Evolutionary conservation across 2,797 vertebrate genomes (phyloP).

Genomic region (Lutjanus argentimaculatus): DNA sequence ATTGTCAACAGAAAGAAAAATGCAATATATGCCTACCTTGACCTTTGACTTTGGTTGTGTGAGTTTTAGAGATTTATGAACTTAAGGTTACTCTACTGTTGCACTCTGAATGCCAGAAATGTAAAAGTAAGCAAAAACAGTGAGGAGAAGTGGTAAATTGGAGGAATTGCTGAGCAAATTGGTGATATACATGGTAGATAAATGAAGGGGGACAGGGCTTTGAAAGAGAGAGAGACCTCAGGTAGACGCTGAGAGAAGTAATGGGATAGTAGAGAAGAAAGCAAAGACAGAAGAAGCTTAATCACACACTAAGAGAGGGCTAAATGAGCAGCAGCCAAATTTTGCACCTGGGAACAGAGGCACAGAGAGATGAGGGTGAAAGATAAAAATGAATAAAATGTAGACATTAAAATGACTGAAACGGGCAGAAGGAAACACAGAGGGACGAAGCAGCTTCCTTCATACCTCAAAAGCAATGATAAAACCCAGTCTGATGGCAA

Average conservation of each 20-base stretch:
- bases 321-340: background rate
- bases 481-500: constrained; percentile 87
- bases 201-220: background rate
- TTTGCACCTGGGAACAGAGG: background rate
- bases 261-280: background rate
- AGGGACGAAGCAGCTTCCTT: constrained; percentile 7
- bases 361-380: constrained; percentile 1
- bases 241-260: background rate
- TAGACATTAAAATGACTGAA: background rate
- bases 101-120: background rate
- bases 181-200: background rate
- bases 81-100: background rate
- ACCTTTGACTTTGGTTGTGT: background rate
- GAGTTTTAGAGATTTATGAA: background rate
- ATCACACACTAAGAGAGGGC: background rate
- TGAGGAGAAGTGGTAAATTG: background rate
- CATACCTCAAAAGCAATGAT: constrained; percentile 89
- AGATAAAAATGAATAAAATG: background rate
- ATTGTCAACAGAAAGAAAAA: background rate
- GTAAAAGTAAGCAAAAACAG: background rate
- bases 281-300: background rate
- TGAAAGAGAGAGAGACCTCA: background rate
- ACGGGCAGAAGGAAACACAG: background rate
- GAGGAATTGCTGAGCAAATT: background rate
- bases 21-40: too few species aligned